Evolutionary conservation across 2,797 vertebrate species (phyloP), one percentile per base, ranked within the genome.

Genomic region (Cyclopterus lumpus): DNA sequence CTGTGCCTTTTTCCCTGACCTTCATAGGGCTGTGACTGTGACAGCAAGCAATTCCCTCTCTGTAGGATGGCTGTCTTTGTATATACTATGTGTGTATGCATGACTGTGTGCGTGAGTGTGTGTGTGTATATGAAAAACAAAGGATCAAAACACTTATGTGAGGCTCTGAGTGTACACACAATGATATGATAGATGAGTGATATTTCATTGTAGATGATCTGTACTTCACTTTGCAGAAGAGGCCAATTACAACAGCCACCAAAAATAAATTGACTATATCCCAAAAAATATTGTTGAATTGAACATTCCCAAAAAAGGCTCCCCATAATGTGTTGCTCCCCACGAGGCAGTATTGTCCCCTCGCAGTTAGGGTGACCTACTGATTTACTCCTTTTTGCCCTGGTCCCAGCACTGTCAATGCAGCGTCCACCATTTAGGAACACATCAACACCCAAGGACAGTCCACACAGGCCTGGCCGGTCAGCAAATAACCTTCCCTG

Each of bases 1-100:
- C 91, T 94, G 93, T 90, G 86, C 89, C 70, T 76, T 88, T 89
- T 85, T 78, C 75, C 67, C 81, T 92, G 91, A 95, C 93, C 93
- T 95, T 94, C 91, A 90, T 63, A 69, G 79, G 49, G 74, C 90
- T 88, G 80, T 88, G 85, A 86, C 58, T 88, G 84, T 82, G 84
- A 86, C 81, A 85, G 80, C 38, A 28, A 83, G 83, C 77, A 81
- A 88, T 86, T 88, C 85, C 71, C 84, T 78, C 71, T 73, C 80
- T 36, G 62, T 46, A 64, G 74, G 68, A 80, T 46, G 73, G 60
- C 69, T 77, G 53, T 65, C 34, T 69, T 61, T 80, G 34, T 80
- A 57, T 69, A 51, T 73, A 49, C 36, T 68, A 20, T 72, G 11
- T 67, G 22, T 68, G 6, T 51, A 11, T 14, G 11, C 2, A n/a